Evolutionary conservation across 2,888 invertebrate genomes (phyloP).

Genomic region (Abrostola triplasia): DNA sequence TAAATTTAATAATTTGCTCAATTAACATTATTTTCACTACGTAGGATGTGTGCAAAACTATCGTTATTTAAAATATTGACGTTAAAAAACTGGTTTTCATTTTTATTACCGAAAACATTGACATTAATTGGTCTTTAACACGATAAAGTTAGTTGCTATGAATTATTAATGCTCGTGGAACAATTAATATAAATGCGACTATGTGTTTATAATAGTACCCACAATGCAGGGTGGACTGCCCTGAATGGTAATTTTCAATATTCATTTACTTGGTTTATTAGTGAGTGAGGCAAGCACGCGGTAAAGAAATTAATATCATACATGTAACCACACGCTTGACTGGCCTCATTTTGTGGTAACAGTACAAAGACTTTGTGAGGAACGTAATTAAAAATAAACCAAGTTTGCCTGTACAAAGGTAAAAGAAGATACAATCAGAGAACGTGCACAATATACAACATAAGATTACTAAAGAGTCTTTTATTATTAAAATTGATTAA

Average conservation of each 20-base stretch:
- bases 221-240: slow-evolving; percentile 17
- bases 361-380: slow-evolving; percentile 19
- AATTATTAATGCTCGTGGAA: slow-evolving; percentile 20
- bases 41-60: slow-evolving; percentile 21
- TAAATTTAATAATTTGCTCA: not conserved
- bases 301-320: slow-evolving; percentile 41
- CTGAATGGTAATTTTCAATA: slow-evolving; percentile 21
- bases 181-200: slow-evolving; percentile 13
- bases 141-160: slow-evolving; percentile 17
- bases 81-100: slow-evolving; percentile 30
- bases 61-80: slow-evolving; percentile 10
- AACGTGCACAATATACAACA: not conserved
- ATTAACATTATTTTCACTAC: slow-evolving; percentile 17
- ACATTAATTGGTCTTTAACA: slow-evolving; percentile 33
- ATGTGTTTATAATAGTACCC: slow-evolving; percentile 7
- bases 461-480: not conserved
- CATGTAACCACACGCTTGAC: slow-evolving; percentile 36
- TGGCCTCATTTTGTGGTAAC: slow-evolving; percentile 31
- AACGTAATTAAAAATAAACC: slow-evolving; percentile 24
- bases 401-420: slow-evolving; percentile 1
- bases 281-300: slow-evolving; percentile 20
- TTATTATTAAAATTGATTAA: not conserved
- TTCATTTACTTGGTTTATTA: slow-evolving; percentile 10
- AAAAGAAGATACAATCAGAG: slow-evolving; percentile 5
- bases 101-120: slow-evolving; percentile 38